These are phyloP conservation scores for Phaetusa simplex DNA, from an alignment of 2,113 vertebrate species.

Conservation along the genomic window DNA sequence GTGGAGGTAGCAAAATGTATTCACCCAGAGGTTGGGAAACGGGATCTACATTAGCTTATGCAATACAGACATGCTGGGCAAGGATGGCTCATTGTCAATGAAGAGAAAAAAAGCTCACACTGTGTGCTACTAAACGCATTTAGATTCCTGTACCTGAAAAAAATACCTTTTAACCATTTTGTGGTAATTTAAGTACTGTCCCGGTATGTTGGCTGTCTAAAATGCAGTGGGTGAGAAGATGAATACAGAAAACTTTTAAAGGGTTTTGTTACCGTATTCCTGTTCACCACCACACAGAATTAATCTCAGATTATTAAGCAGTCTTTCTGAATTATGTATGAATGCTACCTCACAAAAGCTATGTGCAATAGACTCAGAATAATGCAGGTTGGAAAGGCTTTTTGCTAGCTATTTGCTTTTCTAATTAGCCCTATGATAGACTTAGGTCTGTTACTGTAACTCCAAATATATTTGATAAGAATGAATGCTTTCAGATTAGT, in stretches of 20 bases:
- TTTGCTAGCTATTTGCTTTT: conserved; percentile 3
- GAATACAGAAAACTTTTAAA: background rate
- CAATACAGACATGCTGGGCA: background rate
- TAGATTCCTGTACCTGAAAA: background rate
- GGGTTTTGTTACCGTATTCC: background rate
- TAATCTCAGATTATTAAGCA: background rate
- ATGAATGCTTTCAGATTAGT: background rate
- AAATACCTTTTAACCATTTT: background rate
- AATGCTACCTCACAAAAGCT: background rate
- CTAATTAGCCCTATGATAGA: background rate
- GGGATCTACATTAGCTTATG: background rate
- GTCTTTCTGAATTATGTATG: background rate
- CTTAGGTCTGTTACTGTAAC: background rate
- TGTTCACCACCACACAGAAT: background rate
- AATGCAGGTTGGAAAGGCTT: background rate
- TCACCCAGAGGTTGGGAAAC: background rate
- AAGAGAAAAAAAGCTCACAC: background rate
- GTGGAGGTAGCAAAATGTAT: background rate
- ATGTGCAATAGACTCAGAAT: background rate
- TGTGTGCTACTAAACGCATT: background rate
- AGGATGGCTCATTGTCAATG: background rate
- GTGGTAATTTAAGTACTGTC: background rate
- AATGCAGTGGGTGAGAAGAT: background rate
- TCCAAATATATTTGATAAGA: background rate
- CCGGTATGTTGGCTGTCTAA: background rate